Evolutionary conservation across 2,797 vertebrate genomes (phyloP).

Genomic region (Hapalemur alaotrensis): DNA sequence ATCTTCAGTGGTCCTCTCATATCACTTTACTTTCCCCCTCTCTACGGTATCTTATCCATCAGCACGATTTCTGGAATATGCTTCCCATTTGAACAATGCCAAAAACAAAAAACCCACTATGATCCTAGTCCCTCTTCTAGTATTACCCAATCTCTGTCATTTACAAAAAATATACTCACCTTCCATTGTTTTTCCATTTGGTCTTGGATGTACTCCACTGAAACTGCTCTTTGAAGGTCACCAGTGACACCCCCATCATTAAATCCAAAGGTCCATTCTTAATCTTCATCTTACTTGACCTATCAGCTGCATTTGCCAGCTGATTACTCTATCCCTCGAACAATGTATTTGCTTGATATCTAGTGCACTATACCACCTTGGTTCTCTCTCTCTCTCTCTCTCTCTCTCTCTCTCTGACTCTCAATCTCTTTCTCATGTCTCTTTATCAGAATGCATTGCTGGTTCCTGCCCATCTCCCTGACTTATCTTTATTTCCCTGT

Average conservation of each 20-base stretch:
- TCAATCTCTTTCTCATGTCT: not conserved
- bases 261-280: not conserved
- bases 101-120: not conserved
- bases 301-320: not conserved
- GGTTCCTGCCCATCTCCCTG: not conserved
- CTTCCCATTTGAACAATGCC: not conserved
- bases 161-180: not conserved
- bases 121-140: not conserved
- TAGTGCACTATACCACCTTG: not conserved
- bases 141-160: not conserved
- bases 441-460: not conserved
- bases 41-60: not conserved
- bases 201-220: not conserved
- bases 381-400: not conserved
- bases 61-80: not conserved
- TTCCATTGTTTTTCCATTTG: not conserved
- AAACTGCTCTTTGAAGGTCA: not conserved
- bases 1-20: not conserved
- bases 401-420: not conserved
- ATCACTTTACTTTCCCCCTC: not conserved
- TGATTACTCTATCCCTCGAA: not conserved
- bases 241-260: not conserved
- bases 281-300: not conserved
- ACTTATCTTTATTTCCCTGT: not conserved
- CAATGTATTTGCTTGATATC: not conserved